Evolutionary conservation across 2,888 invertebrate species (phyloP).

Genomic region (Dasysyrphus albostriatus): DNA sequence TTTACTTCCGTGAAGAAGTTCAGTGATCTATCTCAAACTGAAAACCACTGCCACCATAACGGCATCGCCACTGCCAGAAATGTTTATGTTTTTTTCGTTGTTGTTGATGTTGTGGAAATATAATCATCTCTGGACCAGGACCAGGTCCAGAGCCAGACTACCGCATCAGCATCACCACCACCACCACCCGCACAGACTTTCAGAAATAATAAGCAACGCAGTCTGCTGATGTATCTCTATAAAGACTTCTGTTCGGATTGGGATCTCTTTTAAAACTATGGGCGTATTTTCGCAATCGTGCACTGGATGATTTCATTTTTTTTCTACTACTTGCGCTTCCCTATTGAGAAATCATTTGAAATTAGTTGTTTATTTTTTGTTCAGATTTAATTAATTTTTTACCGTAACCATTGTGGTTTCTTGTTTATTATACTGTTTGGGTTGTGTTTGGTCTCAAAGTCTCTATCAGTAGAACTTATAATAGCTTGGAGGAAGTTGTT

Average conservation of each 20-base stretch:
- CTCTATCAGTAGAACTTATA: not conserved
- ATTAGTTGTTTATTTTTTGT: constrained; percentile 38
- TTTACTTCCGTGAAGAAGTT: constrained; percentile 54
- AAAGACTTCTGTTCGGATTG: constrained; percentile 14
- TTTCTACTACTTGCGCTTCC: constrained; percentile 12
- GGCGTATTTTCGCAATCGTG: constrained; percentile 50
- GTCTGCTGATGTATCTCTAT: constrained; percentile 5
- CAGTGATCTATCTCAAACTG: constrained; percentile 38
- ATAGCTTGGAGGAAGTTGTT: not conserved
- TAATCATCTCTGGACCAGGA: constrained; percentile 22
- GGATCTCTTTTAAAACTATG: constrained; percentile 23
- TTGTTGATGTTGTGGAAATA: constrained; percentile 30
- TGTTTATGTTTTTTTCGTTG: constrained; percentile 17
- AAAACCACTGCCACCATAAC: constrained; percentile 32
- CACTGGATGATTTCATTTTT: constrained; percentile 34
- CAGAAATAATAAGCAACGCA: constrained; percentile 20
- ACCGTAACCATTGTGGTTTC: constrained; percentile 35
- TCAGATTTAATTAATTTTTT: constrained; percentile 45
- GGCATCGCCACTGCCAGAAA: not conserved
- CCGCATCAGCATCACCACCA: not conserved
- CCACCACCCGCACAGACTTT: constrained; percentile 22
- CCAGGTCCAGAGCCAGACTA: not conserved
- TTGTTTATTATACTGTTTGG: constrained; percentile 28
- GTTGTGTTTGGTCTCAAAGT: constrained; percentile 4
- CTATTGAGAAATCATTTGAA: constrained; percentile 54